Evolutionary conservation across 2,888 invertebrate species (phyloP).

Genomic region (Pocota personata): DNA sequence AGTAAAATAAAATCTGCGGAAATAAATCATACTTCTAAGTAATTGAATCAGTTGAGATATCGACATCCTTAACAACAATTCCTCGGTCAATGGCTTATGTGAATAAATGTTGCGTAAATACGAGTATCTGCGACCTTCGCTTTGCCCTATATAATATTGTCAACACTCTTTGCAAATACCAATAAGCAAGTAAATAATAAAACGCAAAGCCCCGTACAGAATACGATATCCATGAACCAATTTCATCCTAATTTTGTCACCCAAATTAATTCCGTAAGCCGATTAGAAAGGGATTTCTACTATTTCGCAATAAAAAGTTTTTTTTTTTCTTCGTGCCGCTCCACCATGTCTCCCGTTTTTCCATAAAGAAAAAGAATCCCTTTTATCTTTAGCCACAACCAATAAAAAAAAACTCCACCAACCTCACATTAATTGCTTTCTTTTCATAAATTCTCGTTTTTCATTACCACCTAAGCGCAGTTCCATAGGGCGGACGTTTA

Average conservation of each 20-base stretch:
- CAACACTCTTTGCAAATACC: neutral
- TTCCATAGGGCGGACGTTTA: neutral
- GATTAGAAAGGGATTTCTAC: conserved; percentile 46
- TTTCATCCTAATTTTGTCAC: conserved; percentile 56
- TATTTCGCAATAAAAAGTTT: conserved; percentile 53
- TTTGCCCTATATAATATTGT: neutral
- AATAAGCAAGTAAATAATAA: conserved; percentile 23
- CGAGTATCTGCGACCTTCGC: neutral
- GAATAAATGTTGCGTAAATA: neutral
- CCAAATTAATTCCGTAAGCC: conserved; percentile 67
- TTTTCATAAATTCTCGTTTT: conserved; percentile 59
- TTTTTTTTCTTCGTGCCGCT: neutral
- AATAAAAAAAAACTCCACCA: conserved; percentile 6
- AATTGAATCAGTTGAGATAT: neutral
- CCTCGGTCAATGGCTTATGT: neutral
- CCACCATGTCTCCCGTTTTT: neutral
- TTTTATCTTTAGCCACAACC: conserved; percentile 5
- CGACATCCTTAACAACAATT: neutral
- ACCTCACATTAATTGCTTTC: conserved; percentile 58
- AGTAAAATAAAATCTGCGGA: too few relatives aligned
- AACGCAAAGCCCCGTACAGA: conserved; percentile 13
- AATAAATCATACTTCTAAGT: neutral
- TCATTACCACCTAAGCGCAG: conserved; percentile 47
- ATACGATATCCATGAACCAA: conserved; percentile 33
- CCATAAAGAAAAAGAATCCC: neutral